Percentiles rank a stretch among this genome's conserved stretches.
phyloP scores from a whole-genome alignment of 2,888 invertebrate species.

The Drosophila pseudotalamancana region DNA sequence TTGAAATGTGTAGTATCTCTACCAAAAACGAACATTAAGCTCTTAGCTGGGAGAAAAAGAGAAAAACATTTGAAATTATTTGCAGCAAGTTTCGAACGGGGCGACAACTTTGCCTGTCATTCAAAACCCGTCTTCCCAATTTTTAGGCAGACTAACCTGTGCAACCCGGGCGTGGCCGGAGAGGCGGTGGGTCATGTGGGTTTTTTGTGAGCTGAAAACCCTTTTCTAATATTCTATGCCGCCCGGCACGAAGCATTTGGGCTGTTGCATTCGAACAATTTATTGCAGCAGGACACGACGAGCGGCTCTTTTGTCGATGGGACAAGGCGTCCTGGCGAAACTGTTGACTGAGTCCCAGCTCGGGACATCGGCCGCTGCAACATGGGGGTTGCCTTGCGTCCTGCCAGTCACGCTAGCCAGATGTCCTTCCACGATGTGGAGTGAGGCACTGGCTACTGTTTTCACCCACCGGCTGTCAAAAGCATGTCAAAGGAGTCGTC shows the following conservation, averaged over 20 bases:
- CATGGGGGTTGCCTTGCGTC: slow-evolving; percentile 43
- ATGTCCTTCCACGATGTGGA: slow-evolving; percentile 54
- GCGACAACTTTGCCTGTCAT: slow-evolving; percentile 74
- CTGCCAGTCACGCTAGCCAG: slow-evolving; percentile 51
- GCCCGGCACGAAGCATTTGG: slow-evolving; percentile 26
- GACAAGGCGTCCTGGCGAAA: not conserved
- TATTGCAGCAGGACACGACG: slow-evolving; percentile 65
- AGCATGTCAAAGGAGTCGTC: slow-evolving; percentile 75
- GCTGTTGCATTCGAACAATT: slow-evolving; percentile 70
- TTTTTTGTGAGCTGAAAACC: slow-evolving; percentile 33
- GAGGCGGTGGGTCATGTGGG: not conserved
- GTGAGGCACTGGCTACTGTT: slow-evolving; percentile 29
- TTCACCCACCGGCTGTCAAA: slow-evolving; percentile 74
- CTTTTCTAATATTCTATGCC: slow-evolving; percentile 55
- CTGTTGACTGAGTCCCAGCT: slow-evolving; percentile 8
- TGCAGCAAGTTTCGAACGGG: slow-evolving; percentile 50
- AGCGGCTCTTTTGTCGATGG: slow-evolving; percentile 3
- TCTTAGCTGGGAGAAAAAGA: not conserved
- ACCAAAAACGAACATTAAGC: slow-evolving; percentile 19
- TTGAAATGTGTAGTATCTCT: not conserved
- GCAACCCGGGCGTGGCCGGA: not conserved
- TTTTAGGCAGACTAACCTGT: not conserved
- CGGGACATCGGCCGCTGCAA: slow-evolving; percentile 26
- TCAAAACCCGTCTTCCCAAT: slow-evolving; percentile 56
- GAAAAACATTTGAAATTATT: slow-evolving; percentile 53